Evolutionary conservation across 2,888 invertebrate genomes (phyloP), one percentile per base, ranked within the genome.

Genomic region (Stomorhina lunata): DNA sequence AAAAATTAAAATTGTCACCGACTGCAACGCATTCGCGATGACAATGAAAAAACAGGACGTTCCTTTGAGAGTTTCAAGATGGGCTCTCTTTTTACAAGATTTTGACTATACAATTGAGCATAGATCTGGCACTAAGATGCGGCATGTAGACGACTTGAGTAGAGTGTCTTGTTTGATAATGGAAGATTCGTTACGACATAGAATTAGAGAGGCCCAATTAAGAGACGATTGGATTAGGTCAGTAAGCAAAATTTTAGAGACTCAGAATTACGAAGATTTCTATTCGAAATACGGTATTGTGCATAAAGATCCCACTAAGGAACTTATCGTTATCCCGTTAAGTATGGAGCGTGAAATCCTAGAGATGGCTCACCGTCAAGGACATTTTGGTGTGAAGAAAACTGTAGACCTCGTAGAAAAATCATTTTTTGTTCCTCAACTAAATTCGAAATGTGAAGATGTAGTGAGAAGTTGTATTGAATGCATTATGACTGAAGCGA

Each of bases 271-370:
- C n/a, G n/a, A n/a, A n/a, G n/a, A n/a, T n/a, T n/a, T n/a, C n/a
- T n/a, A n/a, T n/a, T n/a, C n/a, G n/a, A n/a, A n/a, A n/a, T n/a
- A n/a, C n/a, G n/a, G n/a, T n/a, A n/a, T n/a, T n/a, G n/a, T n/a
- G n/a, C n/a, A n/a, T n/a, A 17, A 57, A 29, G 34, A 34, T 20
- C 17, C 34, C 15, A 20, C 1, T 34, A 57, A 17, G 57, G 20
- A 57, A 17, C 17, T 57, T 57, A 12, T 32, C n/a, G n/a, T n/a
- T n/a, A n/a, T 32, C 34, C 57, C 7, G 17, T 20, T 1, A n/a
- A 32, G n/a, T 86, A 88, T 92, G 88, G 79, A 65, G 2, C 55
- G 69, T 0, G 87, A 90, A 75, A 91, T 9, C 90, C 91, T n/a
- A 84, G 84, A 72, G 86, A 72, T 32, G 85, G 85, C 32, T 25